Percentiles rank a stretch among this genome's conserved stretches.
phyloP scores from a whole-genome alignment of 2,113 vertebrate species.

The Cyprinodon tularosa region DNA sequence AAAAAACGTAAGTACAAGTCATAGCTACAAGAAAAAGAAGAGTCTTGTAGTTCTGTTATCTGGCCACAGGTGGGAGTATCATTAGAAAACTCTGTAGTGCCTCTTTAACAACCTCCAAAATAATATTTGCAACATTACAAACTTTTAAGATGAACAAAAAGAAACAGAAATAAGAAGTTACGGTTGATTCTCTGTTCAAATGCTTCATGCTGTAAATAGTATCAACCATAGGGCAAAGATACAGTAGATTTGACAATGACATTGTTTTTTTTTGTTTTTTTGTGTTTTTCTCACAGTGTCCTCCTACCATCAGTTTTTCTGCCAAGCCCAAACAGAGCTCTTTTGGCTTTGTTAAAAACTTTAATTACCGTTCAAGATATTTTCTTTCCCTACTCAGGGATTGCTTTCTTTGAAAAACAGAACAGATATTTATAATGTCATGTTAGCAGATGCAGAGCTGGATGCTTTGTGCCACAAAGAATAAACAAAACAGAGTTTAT shows the following conservation, averaged over 20 bases:
- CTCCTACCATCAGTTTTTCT: not conserved
- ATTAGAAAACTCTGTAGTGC: not conserved
- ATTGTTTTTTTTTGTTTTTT: not conserved
- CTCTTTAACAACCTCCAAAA: not conserved
- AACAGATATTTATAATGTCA: constrained; percentile 16
- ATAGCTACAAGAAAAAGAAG: too few species aligned
- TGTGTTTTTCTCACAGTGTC: not conserved
- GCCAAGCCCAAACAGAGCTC: not conserved
- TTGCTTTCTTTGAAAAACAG: constrained; percentile 5
- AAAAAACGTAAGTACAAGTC: too few species aligned
- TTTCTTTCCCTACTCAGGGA: constrained; percentile 8
- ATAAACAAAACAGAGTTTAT: constrained; percentile 19
- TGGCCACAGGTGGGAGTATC: too few species aligned
- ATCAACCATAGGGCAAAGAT: not conserved
- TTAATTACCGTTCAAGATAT: constrained; percentile 32
- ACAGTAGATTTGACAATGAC: too few species aligned
- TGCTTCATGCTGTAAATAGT: not conserved
- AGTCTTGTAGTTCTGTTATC: too few species aligned
- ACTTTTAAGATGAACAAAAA: not conserved
- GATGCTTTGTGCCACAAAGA: constrained; percentile 3
- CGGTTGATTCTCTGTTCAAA: not conserved
- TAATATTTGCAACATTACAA: not conserved
- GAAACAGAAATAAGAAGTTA: not conserved
- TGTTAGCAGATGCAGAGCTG: constrained; percentile 18
- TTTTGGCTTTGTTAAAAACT: constrained; percentile 16